Base-by-base conservation (phyloP, 1,140 invertebrate genomes). In the Aplysia californica region DNA sequence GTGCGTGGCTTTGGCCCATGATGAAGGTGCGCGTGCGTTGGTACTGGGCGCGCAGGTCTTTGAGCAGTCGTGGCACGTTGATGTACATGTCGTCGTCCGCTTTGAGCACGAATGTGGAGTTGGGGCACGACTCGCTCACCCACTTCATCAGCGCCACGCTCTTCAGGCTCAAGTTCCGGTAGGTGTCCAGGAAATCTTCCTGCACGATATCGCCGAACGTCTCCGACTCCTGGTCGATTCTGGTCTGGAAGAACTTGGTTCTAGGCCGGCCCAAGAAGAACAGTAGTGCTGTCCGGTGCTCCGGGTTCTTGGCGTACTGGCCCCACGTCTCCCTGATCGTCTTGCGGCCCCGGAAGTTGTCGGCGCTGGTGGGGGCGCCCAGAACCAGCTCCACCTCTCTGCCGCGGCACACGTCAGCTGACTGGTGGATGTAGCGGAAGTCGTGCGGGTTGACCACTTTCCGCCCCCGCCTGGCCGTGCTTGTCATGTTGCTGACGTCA, bases 91-190 rank as follows among this genome's bases (percentile, higher is more conserved):
- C 83, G 35, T 92, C 91, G 77, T 92, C 91, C 21, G 87, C 84
- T 83, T 92, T 92, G 44, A 92, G 79, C 26, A 91, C 78, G 78
- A 84, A 90, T 75, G 69, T 82, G 0, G 94, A 94, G 80, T 91
- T 90, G 78, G 81, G 82, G 86, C 90, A 93, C 88, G 93, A 92
- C 84, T 93, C 92, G 3, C 92, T 91, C 56, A 93, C 92, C 93
- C 95, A 97, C 85, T 95, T 95, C 26, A 96, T 91, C 3, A 92
- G 92, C 92, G 95, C 95, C 1, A 94, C 92, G 87, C 95, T 94
- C 87, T 97, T 97, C 80, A 96, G 95, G 2, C 95, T 96, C 88
- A 97, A 92, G 89, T 96, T 97, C 78, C 93, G 91, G 84, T 96
- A 96, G 35, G 91, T 91, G 89, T 96, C 95, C n/a, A 91, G 76